Conservation (phyloP, 2,888 invertebrate genomes). For the Pammene aurita region DNA sequence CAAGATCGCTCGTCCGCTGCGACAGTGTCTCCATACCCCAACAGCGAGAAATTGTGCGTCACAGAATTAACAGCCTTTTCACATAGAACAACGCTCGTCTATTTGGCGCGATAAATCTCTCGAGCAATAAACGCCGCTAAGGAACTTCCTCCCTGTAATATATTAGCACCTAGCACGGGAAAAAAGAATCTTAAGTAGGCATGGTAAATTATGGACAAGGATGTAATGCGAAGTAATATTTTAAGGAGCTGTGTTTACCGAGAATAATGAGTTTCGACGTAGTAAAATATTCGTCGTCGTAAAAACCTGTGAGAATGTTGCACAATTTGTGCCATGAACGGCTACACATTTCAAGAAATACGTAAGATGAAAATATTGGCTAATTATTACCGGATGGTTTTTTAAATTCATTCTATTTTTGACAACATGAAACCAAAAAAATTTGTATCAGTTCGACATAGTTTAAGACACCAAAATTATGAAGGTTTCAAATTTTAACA, state of each 20-base stretch:
- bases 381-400: no score
- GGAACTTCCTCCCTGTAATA: conserved; percentile 28
- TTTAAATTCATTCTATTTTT: no score
- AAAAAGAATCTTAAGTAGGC: conserved; percentile 8
- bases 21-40: conserved; percentile 18
- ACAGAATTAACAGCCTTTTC: conserved; percentile 53
- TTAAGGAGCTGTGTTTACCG: conserved; percentile 12
- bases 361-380: no score
- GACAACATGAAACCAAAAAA: no score
- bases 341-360: no score
- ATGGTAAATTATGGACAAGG: conserved; percentile 8
- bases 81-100: conserved; percentile 55
- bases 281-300: background rate
- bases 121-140: conserved; percentile 44
- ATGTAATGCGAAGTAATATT: background rate
- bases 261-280: background rate
- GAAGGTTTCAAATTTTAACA: no score
- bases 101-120: conserved; percentile 51
- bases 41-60: conserved; percentile 45
- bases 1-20: background rate
- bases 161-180: conserved; percentile 13
- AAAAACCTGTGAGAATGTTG: background rate
- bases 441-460: no score
- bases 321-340: no score
- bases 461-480: no score